A percentile compares a stretch with the other conserved stretches of the same genome.
These are phyloP conservation scores for Sialis fuliginosa DNA, from an alignment of 2,888 invertebrate species.

Conservation along the genomic window DNA sequence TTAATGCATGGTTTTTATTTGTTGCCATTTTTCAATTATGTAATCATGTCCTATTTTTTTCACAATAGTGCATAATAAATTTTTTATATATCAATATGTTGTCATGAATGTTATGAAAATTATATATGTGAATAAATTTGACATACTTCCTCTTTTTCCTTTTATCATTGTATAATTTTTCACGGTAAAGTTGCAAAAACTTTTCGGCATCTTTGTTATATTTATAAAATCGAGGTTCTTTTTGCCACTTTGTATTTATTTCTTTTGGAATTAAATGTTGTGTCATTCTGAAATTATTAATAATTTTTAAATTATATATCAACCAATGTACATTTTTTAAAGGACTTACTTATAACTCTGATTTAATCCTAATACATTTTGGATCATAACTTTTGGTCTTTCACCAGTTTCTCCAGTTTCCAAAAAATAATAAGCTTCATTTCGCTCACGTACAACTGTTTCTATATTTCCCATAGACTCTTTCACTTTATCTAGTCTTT, in stretches of 20 bases:
- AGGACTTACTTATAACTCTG: constrained; percentile 28
- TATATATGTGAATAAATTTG: not conserved
- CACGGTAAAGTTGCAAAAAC: constrained; percentile 41
- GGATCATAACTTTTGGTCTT: constrained; percentile 40
- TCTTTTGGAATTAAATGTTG: constrained; percentile 49
- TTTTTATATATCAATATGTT: no score
- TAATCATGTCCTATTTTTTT: no score
- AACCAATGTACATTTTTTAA: not conserved
- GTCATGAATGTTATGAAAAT: no score
- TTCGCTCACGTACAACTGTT: constrained; percentile 77
- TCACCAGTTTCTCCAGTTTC: constrained; percentile 82
- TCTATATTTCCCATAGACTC: constrained; percentile 92
- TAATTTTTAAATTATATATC: constrained; percentile 1
- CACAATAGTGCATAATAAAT: no score
- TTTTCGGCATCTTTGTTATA: constrained; percentile 41
- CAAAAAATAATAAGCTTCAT: constrained; percentile 70
- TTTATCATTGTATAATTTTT: constrained; percentile 40
- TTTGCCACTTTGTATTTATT: constrained; percentile 46
- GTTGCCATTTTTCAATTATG: no score
- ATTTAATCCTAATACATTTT: constrained; percentile 41
- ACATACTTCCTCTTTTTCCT: constrained; percentile 36
- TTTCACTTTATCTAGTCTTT: constrained; percentile 83
- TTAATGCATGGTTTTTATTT: not conserved
- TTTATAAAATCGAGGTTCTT: constrained; percentile 35
- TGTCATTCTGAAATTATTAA: constrained; percentile 20